phyloP scores from a whole-genome alignment of 2,888 invertebrate genomes.

The Zelleria hepariella region DNA sequence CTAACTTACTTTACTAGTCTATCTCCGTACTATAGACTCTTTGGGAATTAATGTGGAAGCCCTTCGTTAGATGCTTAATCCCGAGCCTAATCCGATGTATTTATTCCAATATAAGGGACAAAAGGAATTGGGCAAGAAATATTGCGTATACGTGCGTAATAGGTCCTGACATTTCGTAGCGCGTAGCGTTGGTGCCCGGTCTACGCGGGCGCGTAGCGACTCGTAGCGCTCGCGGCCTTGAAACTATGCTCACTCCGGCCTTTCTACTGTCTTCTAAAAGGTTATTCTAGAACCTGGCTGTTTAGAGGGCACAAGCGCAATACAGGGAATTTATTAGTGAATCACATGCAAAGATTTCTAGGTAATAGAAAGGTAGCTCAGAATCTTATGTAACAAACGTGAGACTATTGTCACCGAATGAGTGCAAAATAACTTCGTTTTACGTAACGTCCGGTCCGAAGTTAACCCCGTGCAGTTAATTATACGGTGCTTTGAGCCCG shows the following conservation, averaged over 20 bases:
- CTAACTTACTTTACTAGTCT: neutral
- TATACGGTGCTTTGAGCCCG: neutral
- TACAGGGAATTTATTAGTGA: too few relatives aligned
- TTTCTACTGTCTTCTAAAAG: neutral
- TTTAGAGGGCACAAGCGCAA: too few relatives aligned
- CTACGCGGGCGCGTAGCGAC: neutral
- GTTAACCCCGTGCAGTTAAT: neutral
- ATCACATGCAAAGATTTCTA: neutral
- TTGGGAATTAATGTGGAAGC: too few relatives aligned
- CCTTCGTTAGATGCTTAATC: too few relatives aligned
- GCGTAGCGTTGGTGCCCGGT: neutral
- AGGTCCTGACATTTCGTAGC: neutral
- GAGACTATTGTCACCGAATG: neutral
- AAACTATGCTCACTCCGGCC: neutral
- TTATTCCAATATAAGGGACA: neutral
- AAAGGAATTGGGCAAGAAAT: neutral
- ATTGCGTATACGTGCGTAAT: neutral
- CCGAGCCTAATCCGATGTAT: neutral
- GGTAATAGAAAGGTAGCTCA: neutral
- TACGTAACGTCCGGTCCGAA: neutral
- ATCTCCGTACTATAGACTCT: neutral
- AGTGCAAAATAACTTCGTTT: constrained; percentile 4
- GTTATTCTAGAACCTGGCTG: neutral
- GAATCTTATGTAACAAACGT: neutral
- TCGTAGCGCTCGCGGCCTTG: neutral